A percentile compares a stretch with the other conserved stretches of the same genome.
These are phyloP conservation scores for Morone saxatilis DNA, from an alignment of 2,113 vertebrate genomes.

Conservation along the genomic window DNA sequence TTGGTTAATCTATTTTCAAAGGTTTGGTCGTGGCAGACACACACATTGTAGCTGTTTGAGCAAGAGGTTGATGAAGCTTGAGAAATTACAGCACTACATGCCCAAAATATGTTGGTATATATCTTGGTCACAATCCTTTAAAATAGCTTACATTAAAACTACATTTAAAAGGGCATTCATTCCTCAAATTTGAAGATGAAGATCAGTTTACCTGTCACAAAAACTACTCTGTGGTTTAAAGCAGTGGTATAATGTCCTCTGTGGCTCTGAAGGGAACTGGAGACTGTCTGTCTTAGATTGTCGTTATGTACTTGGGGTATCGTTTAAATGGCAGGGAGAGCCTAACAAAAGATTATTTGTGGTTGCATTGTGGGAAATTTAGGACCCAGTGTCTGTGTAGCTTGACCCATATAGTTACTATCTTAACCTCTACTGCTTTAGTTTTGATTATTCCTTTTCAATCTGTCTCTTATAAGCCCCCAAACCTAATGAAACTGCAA, in stretches of 20 bases:
- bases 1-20: background rate
- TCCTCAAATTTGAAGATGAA: background rate
- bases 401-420: background rate
- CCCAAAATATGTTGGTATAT: background rate
- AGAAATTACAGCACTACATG: background rate
- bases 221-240: too few relatives aligned
- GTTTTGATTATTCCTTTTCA: background rate
- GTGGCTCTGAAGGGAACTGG: too few relatives aligned
- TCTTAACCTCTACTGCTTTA: background rate
- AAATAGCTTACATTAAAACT: too few relatives aligned
- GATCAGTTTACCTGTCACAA: background rate
- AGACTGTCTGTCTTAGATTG: too few relatives aligned
- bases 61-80: background rate
- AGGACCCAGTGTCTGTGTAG: background rate
- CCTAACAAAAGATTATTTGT: background rate
- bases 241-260: too few relatives aligned
- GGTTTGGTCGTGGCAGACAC: background rate
- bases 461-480: background rate
- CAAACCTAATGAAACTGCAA: background rate
- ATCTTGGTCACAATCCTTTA: background rate
- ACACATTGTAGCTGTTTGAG: background rate
- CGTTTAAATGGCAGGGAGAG: too few relatives aligned
- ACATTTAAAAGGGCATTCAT: background rate
- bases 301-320: too few relatives aligned
- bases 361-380: background rate